Base-by-base conservation (phyloP, 1,140 invertebrate species). In the Bathynomus jamesi region DNA sequence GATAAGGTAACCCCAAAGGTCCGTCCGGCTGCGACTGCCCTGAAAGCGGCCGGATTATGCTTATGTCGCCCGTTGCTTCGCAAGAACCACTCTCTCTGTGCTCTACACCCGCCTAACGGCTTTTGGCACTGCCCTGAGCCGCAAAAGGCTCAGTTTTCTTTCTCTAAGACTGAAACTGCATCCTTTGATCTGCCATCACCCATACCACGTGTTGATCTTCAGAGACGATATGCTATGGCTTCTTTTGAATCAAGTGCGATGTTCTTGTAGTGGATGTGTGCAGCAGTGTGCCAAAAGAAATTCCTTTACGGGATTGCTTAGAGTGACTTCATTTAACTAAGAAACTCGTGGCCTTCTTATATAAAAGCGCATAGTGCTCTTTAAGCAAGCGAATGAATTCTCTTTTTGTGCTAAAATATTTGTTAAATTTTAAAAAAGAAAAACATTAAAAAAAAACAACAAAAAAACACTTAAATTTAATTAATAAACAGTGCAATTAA, bases 1-100 rank as follows among this genome's bases (percentile, higher is more conserved):
- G 53, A 77, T 77, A 60, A 77, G 76, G 76, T 77, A 77, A 74
- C 70, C 29, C 53, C 24, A 30, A 27, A 64, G 28, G 25, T 64
- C 62, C 62, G 13, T 64, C 40, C 40, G 40, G 40, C 40, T 21
- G 40, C 40, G 21, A 17, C 40, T 53, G 40, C 40, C 40, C 13
- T 53, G 40, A 53, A 53, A 53, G 40, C 40, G 13, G 40, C 40
- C 21, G 40, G 40, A 53, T 53, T 53, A 53, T 53, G 40, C 40
- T 53, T 53, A 53, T 53, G 40, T 53, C 40, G 13, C 40, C 40
- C 13, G 5, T 53, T 53, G 40, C 21, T 21, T 53, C 40, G 21
- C 40, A 5, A 53, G 40, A 53, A 53, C 21, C 40, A 53, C 40
- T 17, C 13, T 17, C 21, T 5, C 40, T 53, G 40, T 53, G 11